These are phyloP conservation scores for Drosophila yooni DNA, from an alignment of 2,888 invertebrate species.

Conservation along the genomic window DNA sequence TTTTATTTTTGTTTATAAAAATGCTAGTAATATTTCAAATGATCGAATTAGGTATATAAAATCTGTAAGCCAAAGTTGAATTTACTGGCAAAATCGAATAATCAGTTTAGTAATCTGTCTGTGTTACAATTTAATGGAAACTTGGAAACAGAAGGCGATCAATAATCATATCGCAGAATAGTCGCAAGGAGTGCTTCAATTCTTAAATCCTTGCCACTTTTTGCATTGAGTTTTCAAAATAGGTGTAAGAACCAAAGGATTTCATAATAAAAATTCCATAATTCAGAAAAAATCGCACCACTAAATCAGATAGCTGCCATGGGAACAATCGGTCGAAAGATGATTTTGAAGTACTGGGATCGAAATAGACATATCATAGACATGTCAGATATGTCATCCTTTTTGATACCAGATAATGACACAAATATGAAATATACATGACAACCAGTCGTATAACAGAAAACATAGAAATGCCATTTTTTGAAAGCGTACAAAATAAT, in stretches of 20 bases:
- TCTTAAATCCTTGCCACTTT: background rate
- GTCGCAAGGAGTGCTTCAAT: background rate
- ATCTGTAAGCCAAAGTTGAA: constrained; percentile 42
- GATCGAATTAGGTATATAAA: constrained; percentile 25
- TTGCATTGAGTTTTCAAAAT: background rate
- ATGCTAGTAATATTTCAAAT: constrained; percentile 24
- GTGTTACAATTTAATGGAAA: background rate
- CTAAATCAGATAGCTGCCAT: background rate
- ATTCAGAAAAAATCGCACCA: background rate
- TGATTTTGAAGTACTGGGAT: background rate
- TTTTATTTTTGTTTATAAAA: constrained; percentile 27
- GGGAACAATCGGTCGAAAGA: background rate
- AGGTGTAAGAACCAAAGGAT: background rate
- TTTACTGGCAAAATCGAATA: constrained; percentile 51
- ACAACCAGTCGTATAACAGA: background rate
- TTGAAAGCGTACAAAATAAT: too few species aligned
- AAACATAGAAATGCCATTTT: background rate
- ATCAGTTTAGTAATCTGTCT: constrained; percentile 32
- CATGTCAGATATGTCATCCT: background rate
- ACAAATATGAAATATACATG: background rate
- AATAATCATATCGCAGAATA: background rate
- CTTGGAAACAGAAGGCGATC: background rate
- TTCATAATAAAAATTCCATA: background rate
- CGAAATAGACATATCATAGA: background rate
- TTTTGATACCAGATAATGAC: background rate